These are phyloP conservation scores for Quiscalus mexicanus DNA, from an alignment of 2,113 vertebrate genomes.

Conservation along the genomic window DNA sequence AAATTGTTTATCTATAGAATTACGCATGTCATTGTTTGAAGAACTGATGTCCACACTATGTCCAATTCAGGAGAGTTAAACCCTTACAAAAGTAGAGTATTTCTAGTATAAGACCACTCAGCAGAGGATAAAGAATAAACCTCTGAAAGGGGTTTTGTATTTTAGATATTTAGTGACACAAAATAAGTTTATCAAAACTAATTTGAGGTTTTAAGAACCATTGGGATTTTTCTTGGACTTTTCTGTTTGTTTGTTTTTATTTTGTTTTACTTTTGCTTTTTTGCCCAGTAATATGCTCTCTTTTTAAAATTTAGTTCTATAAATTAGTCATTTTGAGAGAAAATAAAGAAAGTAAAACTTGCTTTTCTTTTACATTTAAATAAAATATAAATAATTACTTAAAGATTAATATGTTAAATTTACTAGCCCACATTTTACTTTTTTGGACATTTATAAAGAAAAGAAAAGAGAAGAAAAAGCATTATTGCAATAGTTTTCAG, in stretches of 20 bases:
- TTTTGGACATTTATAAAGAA: background rate
- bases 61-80: background rate
- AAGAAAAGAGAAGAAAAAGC: too few relatives aligned
- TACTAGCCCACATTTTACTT: background rate
- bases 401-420: background rate
- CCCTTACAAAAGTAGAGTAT: background rate
- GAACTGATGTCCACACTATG: background rate
- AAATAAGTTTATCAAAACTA: background rate
- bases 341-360: background rate
- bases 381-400: background rate
- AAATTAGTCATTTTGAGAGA: background rate
- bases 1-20: background rate
- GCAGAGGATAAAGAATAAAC: background rate
- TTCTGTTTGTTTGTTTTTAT: background rate
- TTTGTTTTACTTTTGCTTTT: background rate
- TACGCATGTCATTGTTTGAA: background rate
- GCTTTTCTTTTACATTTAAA: background rate
- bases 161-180: background rate
- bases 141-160: background rate
- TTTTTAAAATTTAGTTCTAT: background rate
- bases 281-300: rapidly evolving
- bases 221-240: rapidly evolving
- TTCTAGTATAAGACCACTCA: background rate
- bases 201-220: background rate
- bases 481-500: background rate